Conservation (phyloP, 2,888 invertebrate genomes). For the Drosophila cognata region DNA sequence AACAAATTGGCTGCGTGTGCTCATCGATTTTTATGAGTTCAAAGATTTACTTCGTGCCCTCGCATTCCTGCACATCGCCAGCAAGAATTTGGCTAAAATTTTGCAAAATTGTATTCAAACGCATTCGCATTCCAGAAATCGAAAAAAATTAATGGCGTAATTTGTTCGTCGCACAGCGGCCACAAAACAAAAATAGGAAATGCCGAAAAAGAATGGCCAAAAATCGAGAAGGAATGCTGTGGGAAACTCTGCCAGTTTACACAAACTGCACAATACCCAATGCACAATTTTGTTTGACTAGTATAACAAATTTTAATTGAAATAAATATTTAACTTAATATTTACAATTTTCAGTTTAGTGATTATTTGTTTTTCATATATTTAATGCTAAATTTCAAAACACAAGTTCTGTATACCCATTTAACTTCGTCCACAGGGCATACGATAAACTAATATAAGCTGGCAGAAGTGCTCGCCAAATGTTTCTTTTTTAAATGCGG, state of each 20-base stretch:
- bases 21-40: conserved; percentile 81
- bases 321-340: not conserved
- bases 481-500: conserved; percentile 4
- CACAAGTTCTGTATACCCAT: not conserved
- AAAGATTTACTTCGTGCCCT: conserved; percentile 74
- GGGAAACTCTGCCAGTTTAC: not conserved
- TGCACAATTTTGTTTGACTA: not conserved
- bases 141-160: conserved; percentile 71
- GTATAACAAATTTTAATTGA: not conserved
- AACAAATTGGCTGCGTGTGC: conserved; percentile 75
- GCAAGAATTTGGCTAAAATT: conserved; percentile 47
- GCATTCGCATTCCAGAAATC: conserved; percentile 62
- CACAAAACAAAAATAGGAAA: conserved; percentile 23
- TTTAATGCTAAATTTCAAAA: not conserved
- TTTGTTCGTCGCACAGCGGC: conserved; percentile 57
- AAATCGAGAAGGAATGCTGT: conserved; percentile 19
- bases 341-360: not conserved
- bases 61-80: conserved; percentile 66
- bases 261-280: not conserved
- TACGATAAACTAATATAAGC: not conserved
- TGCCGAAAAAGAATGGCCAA: conserved; percentile 7
- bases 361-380: not conserved
- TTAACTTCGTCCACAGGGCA: not conserved
- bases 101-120: conserved; percentile 49
- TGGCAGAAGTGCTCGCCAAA: not conserved